Conservation (phyloP, 2,797 vertebrate genomes). For the Propithecus perrieri region DNA sequence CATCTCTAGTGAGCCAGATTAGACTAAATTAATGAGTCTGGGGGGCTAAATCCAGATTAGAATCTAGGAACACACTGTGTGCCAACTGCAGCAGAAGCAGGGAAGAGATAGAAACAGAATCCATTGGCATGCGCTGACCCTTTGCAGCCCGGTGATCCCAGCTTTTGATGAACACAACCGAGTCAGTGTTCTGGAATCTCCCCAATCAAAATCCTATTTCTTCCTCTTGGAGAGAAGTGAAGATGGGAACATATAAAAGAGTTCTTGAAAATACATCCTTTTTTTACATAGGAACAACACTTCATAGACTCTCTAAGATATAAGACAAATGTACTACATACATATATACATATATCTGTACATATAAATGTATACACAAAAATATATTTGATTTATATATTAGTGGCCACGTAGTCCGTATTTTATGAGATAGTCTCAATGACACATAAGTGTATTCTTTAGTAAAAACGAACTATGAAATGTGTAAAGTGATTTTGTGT, state of each 20-base stretch:
- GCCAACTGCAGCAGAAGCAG: background rate
- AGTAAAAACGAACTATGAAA: background rate
- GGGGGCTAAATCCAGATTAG: background rate
- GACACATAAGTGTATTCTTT: background rate
- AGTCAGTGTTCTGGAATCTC: background rate
- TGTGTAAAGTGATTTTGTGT: background rate
- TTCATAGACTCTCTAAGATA: background rate
- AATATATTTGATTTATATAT: background rate
- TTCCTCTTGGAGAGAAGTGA: background rate
- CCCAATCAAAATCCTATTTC: background rate
- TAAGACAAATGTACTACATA: background rate
- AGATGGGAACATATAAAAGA: background rate
- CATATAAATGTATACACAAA: background rate
- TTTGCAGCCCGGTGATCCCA: background rate
- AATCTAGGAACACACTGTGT: background rate
- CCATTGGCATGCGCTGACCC: rapidly evolving
- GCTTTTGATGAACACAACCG: background rate
- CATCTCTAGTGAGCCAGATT: background rate
- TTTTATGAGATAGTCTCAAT: background rate
- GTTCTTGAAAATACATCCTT: background rate
- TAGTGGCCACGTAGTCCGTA: background rate
- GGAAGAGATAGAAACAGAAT: background rate
- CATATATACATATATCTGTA: background rate
- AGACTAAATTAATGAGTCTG: background rate
- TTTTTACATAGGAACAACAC: background rate